Base-by-base conservation (phyloP, 1,140 invertebrate species). In the Penaeus chinensis region DNA sequence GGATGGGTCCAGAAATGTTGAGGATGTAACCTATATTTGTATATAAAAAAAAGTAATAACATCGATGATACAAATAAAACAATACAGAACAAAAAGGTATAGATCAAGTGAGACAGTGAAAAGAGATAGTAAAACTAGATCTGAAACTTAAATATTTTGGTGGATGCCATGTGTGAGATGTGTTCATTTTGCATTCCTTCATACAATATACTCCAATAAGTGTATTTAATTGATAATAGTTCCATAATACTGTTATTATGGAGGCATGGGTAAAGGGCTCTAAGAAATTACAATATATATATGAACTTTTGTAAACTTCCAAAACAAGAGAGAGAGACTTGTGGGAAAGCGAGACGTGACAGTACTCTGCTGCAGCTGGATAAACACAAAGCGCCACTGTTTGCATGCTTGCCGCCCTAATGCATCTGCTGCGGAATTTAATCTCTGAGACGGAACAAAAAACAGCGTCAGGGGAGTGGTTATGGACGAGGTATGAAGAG, bases 401-500 rank as follows among this genome's bases (percentile, higher is more conserved):
- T 82, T 82, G 63, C 81, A 66, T 82, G 81, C 65, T 65, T 69
- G 20, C 63, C 65, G 65, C 81, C 20, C 47, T 54, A 65, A 47
- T 37, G 62, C 60, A 61, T 66, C 81, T 82, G 65, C 47, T 82
- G 81, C 81, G 20, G n/a, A 42, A 69, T 69, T 82, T 66, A 69
- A 24, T 65, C 18, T 32, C 37, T 32, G 27, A 27, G n/a, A 32
- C 27, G 42, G 62, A 37, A 27, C 37, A 66, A 66, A 82, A n/a
- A 37, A 65, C 32, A n/a, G 32, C 63, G 22, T 22, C 47, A 82
- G 18, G 37, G 24, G 65, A 82, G 42, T 32, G 71, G 47, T 47
- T 37, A 82, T 69, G 81, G 81, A 82, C 81, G 81, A 66, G 81
- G 81, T 82, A 66, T 82, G 81, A 69, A 47, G 65, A 82, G 63